Percentiles rank a stretch among this genome's conserved stretches.
Evolutionary conservation across 2,797 vertebrate species (phyloP).

Genomic region (Rallus crepitans): DNA sequence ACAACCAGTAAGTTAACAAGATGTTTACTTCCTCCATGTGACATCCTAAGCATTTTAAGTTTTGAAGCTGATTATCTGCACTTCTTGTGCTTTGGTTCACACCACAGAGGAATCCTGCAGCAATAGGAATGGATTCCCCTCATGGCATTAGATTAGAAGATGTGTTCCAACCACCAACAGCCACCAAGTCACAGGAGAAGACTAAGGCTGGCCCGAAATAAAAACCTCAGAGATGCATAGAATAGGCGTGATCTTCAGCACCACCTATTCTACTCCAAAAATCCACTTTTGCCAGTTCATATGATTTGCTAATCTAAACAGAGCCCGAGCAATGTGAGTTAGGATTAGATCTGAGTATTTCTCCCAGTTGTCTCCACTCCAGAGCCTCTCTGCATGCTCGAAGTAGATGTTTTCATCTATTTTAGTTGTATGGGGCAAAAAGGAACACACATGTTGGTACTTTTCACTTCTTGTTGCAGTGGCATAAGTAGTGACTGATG

Average conservation of each 20-base stretch:
- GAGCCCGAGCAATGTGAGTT: neutral
- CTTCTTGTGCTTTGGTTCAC: neutral
- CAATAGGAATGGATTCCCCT: neutral
- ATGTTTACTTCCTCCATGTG: neutral
- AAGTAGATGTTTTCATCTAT: neutral
- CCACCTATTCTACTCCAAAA: neutral
- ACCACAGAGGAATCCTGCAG: neutral
- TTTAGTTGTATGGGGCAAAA: neutral
- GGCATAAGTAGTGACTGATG: neutral
- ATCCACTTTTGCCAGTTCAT: neutral
- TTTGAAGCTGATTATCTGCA: neutral
- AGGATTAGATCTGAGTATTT: neutral
- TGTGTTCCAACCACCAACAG: neutral
- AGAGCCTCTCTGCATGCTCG: neutral
- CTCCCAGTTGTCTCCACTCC: neutral
- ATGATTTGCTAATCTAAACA: neutral
- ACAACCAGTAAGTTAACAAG: neutral
- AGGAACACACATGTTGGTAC: slow-evolving; percentile 1
- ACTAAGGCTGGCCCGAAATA: neutral
- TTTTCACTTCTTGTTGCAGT: neutral
- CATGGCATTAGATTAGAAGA: neutral
- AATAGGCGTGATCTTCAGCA: neutral
- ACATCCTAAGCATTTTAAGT: neutral
- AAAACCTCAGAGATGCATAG: neutral
- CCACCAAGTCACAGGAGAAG: neutral